Conservation (phyloP, 1,140 invertebrate species). For the Lamellibrachia luymesi region DNA sequence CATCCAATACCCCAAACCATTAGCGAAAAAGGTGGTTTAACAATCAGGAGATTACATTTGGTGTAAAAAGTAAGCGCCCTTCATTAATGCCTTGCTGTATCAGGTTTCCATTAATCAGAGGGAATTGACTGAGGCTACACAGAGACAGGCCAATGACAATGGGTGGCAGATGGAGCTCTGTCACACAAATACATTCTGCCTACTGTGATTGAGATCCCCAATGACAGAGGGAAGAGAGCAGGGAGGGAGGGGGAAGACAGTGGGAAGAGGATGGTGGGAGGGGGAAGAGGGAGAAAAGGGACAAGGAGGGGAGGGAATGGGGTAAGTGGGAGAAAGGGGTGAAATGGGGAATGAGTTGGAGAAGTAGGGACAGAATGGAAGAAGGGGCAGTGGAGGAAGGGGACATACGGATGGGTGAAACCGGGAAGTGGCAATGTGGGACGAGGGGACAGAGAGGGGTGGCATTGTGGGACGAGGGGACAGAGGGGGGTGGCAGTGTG, state of each 20-base stretch:
- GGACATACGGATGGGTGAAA: not conserved
- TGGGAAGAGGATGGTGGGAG: not conserved
- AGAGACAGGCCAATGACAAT: not conserved
- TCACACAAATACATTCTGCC: not conserved
- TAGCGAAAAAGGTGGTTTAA: not conserved
- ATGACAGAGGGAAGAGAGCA: not conserved
- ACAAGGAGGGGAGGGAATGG: not conserved
- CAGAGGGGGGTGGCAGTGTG: no score
- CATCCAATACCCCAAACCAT: not conserved
- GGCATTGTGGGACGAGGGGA: not conserved
- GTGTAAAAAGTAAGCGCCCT: not conserved
- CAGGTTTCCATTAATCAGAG: not conserved
- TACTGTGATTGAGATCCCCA: not conserved
- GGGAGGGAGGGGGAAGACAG: not conserved
- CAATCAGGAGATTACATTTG: not conserved
- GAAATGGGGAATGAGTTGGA: no score
- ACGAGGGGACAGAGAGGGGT: not conserved
- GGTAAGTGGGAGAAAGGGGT: not conserved
- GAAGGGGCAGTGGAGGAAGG: not conserved
- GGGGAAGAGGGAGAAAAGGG: not conserved
- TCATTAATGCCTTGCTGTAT: not conserved
- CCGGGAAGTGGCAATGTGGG: not conserved
- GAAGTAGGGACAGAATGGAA: not conserved
- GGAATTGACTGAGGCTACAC: not conserved
- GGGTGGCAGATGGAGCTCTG: not conserved